These are phyloP conservation scores for Leptodactylus fallax DNA, from an alignment of 2,797 vertebrate genomes.

Conservation along the genomic window DNA sequence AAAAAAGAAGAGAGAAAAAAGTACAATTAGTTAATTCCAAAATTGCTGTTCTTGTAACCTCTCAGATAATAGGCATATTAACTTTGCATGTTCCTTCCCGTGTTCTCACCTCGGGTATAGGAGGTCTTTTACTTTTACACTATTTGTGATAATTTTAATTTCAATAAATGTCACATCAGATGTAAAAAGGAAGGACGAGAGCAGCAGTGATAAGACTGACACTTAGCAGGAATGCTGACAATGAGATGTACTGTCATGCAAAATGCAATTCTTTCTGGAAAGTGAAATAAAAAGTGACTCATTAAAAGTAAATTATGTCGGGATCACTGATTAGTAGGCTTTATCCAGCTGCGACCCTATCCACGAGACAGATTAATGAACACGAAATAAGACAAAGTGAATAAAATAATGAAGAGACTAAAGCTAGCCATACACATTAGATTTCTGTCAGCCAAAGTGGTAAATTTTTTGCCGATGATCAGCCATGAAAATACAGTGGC, in stretches of 20 bases:
- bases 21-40: neutral
- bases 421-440: neutral
- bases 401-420: slow-evolving; percentile 2
- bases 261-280: neutral
- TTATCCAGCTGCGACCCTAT: slow-evolving; percentile 1
- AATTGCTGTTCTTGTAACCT: neutral
- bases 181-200: neutral
- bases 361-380: slow-evolving; percentile 6
- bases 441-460: no score
- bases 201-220: neutral
- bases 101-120: neutral
- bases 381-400: neutral
- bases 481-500: no score
- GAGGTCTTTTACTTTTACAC: neutral
- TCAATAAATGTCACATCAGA: slow-evolving; percentile 28
- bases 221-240: neutral
- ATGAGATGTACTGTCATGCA: neutral
- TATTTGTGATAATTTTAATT: neutral
- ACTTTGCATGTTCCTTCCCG: neutral
- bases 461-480: no score
- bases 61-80: neutral
- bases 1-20: no score
- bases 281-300: slow-evolving; percentile 24
- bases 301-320: slow-evolving; percentile 26
- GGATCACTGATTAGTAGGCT: neutral